Conservation (phyloP, 1,140 invertebrate species). For the Caenorhabditis tropicalis region DNA sequence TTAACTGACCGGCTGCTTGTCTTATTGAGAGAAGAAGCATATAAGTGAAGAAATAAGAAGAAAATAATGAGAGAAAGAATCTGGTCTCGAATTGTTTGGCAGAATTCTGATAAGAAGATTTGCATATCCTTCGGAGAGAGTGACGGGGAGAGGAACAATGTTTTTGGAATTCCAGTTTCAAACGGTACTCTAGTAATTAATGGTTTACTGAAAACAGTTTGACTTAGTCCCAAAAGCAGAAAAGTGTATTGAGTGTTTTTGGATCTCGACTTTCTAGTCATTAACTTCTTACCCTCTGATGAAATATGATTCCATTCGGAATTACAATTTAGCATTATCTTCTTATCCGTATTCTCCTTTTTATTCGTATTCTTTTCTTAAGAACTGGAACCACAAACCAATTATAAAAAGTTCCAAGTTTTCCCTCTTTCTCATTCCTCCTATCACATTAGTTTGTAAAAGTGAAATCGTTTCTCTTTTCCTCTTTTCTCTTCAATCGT, state of each 20-base stretch:
- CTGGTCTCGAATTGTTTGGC: slow-evolving; percentile 33
- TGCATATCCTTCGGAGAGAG: slow-evolving; percentile 4
- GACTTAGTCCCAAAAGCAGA: too few relatives aligned
- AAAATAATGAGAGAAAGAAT: not conserved
- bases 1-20: slow-evolving; percentile 35
- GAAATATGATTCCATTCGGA: not conserved
- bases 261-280: not conserved
- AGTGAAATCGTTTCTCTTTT: not conserved
- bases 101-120: slow-evolving; percentile 46
- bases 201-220: too few relatives aligned
- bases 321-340: not conserved
- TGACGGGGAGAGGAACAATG: not conserved
- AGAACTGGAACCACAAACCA: slow-evolving; percentile 40
- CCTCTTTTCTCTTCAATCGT: not conserved
- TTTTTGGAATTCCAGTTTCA: too few relatives aligned
- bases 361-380: not conserved
- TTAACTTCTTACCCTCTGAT: not conserved
- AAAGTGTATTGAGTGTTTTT: too few relatives aligned
- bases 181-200: too few relatives aligned
- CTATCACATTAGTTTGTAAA: slow-evolving; percentile 41
- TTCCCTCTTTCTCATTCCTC: not conserved
- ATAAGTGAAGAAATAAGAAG: not conserved
- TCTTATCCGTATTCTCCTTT: not conserved
- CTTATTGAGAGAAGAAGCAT: slow-evolving; percentile 2
- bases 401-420: slow-evolving; percentile 29